Percentiles rank a stretch among this genome's conserved stretches.
Evolutionary conservation across 2,113 vertebrate species (phyloP).

Genomic region (Urocolius indicus): DNA sequence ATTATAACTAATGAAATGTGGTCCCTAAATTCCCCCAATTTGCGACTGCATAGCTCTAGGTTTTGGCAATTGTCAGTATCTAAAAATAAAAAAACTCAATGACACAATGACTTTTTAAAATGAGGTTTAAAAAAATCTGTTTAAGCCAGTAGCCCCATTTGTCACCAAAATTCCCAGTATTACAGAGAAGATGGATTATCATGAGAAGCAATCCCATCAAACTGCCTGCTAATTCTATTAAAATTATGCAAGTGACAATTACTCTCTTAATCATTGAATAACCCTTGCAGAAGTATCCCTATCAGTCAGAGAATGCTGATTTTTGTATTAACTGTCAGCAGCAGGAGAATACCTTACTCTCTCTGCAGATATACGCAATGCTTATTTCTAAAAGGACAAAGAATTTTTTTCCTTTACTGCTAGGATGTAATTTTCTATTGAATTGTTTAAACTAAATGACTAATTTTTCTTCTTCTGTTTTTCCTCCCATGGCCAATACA

Average conservation of each 20-base stretch:
- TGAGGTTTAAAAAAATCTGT: not conserved
- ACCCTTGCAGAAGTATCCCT: not conserved
- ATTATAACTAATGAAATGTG: not conserved
- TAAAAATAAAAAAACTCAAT: constrained; percentile 43
- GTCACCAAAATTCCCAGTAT: constrained; percentile 5
- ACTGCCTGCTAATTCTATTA: constrained; percentile 69
- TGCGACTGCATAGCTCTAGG: not conserved
- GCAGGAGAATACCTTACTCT: not conserved
- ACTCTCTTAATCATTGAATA: constrained; percentile 14
- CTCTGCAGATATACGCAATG: not conserved
- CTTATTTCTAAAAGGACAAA: not conserved
- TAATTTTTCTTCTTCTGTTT: not conserved
- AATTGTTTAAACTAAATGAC: not conserved
- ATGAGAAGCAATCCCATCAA: constrained; percentile 52
- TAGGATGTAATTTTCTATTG: not conserved
- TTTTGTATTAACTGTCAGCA: not conserved
- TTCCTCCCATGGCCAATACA: not conserved
- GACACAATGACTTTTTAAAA: constrained; percentile 46
- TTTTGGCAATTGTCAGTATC: not conserved
- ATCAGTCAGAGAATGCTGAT: not conserved
- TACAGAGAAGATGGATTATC: constrained; percentile 57
- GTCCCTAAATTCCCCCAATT: not conserved
- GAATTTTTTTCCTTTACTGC: not conserved
- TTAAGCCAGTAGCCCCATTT: not conserved
- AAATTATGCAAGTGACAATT: constrained; percentile 40